Conservation (phyloP, 2,888 invertebrate species). For the Willowsia nigromaculata region DNA sequence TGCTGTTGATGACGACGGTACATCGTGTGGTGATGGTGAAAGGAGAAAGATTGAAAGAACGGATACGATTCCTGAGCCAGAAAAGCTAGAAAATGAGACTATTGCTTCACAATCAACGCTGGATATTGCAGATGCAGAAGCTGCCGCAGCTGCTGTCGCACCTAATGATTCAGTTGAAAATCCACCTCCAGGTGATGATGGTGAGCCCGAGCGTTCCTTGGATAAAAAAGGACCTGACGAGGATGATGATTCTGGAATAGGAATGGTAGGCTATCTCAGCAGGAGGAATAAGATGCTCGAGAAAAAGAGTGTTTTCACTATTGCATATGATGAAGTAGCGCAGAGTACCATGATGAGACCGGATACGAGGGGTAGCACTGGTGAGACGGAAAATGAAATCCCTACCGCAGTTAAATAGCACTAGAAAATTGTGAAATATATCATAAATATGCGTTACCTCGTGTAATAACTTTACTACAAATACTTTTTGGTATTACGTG, state of each 20-base stretch:
- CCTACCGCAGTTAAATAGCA: constrained; percentile 18
- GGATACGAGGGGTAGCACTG: constrained; percentile 82
- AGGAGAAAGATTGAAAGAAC: constrained; percentile 20
- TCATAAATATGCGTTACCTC: neutral
- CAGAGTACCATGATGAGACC: constrained; percentile 88
- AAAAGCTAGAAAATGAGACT: constrained; percentile 45
- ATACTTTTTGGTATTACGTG: neutral
- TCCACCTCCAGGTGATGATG: constrained; percentile 47
- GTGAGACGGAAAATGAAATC: constrained; percentile 59
- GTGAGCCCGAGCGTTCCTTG: constrained; percentile 75
- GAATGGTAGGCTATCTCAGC: constrained; percentile 75
- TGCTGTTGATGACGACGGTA: neutral
- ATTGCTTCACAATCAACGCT: constrained; percentile 66
- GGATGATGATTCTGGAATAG: constrained; percentile 81
- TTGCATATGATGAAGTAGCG: constrained; percentile 94
- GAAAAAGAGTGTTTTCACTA: constrained; percentile 95
- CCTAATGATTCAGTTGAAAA: constrained; percentile 57
- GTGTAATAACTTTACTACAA: neutral
- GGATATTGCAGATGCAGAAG: constrained; percentile 61
- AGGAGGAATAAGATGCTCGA: constrained; percentile 83
- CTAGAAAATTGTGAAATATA: constrained; percentile 5
- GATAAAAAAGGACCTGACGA: constrained; percentile 68
- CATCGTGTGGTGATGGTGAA: constrained; percentile 22
- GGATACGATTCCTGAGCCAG: constrained; percentile 49
- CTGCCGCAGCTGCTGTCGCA: constrained; percentile 48